Evolutionary conservation across 2,888 invertebrate genomes (phyloP), one percentile per base, ranked within the genome.

Genomic region (Ceriagrion tenellum): DNA sequence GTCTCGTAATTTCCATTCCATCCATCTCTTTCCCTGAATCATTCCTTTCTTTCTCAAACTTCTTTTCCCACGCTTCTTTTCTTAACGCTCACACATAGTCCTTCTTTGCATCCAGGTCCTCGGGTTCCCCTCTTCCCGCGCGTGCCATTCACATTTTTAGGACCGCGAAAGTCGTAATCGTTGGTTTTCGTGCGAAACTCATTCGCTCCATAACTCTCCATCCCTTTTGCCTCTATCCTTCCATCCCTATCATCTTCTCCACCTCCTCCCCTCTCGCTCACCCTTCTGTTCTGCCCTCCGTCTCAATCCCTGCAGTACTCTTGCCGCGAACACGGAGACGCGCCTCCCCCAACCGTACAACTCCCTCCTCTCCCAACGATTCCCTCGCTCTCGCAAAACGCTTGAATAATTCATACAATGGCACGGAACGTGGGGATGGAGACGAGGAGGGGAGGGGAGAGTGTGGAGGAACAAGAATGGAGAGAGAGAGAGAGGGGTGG

Each of bases 381-480:
- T 47, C 88, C n/a, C 69, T 69, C 88, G 40, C 47, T 40, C 88
- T 88, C 88, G 89, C 89, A 55, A 89, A 81, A 47, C 89, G 55
- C 89, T n/a, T 89, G 89, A 89, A 89, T 89, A 89, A 89, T 89
- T 89, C 89, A 89, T 89, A 47, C 89, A 55, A 55, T 55, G 89
- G 89, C 89, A 47, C 40, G 88, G 47, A n/a, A 16, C 81, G 81
- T 35, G 81, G 30, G 35, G 30, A 35, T 1, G 69, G 81, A 26
- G 26, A 23, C n/a, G 23, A 47, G 55, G 20, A 26, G 89, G 55
- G 89, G 89, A 47, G 23, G 55, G 55, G 13, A 55, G 89, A 0
- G 26, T 47, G 55, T 6, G 40, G 35, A 88, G 16, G 88, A 88
- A 30, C 40, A 35, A 26, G 47, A 40, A 26, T 6, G 40, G 35